A percentile compares a stretch with the other conserved stretches of the same genome.
Evolutionary conservation across 2,113 vertebrate species (phyloP).

Genomic region (Serilophus lunatus): DNA sequence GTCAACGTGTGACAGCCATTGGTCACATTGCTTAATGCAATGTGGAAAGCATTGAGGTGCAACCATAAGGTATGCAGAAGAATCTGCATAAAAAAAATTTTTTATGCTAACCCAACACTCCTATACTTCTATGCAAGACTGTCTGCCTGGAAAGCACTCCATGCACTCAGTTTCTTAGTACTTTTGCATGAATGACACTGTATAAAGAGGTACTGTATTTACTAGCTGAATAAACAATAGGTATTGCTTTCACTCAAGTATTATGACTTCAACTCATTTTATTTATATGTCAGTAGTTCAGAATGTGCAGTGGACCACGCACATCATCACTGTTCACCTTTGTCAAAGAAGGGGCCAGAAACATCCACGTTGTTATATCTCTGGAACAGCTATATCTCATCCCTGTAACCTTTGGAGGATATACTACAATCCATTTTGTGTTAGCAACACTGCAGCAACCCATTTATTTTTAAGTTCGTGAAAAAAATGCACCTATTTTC

Average conservation of each 20-base stretch:
- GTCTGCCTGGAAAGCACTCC: neutral
- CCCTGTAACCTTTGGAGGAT: slow-evolving; percentile 40
- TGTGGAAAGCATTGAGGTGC: neutral
- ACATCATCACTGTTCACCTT: slow-evolving; percentile 55
- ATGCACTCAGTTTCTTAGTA: neutral
- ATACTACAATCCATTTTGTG: slow-evolving; percentile 33
- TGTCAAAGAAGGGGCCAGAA: slow-evolving; percentile 36
- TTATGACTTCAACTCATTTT: slow-evolving; percentile 51
- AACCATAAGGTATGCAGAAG: neutral
- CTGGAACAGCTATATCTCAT: slow-evolving; percentile 31
- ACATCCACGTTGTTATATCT: neutral
- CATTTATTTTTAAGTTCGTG: slow-evolving; percentile 41
- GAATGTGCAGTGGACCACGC: slow-evolving; percentile 44
- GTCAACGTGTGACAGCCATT: neutral
- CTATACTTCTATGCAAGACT: neutral
- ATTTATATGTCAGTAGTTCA: slow-evolving; percentile 57
- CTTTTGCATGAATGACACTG: slow-evolving; percentile 43
- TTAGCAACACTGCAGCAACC: neutral
- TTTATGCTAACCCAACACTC: neutral
- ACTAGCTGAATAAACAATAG: slow-evolving; percentile 59
- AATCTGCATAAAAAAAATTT: neutral
- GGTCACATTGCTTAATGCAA: neutral
- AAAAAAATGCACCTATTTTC: slow-evolving; percentile 40
- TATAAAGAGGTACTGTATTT: slow-evolving; percentile 35
- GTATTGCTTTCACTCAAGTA: slow-evolving; percentile 56